Percentiles rank a stretch among this genome's conserved stretches.
These are phyloP conservation scores for Dinoponera quadriceps DNA, from an alignment of 1,140 invertebrate genomes.

Conservation along the genomic window DNA sequence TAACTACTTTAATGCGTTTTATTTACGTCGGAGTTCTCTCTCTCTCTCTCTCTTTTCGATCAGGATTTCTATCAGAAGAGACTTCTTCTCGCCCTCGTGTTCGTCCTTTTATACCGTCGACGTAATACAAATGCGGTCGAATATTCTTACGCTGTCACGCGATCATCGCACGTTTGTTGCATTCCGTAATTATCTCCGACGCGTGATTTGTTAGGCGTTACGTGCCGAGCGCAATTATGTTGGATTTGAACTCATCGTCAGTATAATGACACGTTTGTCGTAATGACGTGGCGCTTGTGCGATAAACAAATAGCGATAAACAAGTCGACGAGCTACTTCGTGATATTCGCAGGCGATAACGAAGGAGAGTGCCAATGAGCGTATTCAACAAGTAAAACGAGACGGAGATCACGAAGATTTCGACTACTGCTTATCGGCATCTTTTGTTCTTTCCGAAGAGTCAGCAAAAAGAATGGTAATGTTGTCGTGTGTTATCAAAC, in stretches of 20 bases:
- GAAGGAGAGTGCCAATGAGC: neutral
- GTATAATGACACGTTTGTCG: neutral
- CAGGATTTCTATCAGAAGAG: conserved; percentile 25
- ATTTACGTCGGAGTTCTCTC: conserved; percentile 1
- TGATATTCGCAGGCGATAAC: neutral
- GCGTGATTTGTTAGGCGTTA: conserved; percentile 43
- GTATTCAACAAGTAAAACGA: neutral
- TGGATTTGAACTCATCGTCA: conserved; percentile 11
- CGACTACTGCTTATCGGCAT: neutral
- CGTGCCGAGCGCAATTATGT: neutral
- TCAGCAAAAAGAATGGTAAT: conserved; percentile 8
- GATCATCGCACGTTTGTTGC: neutral
- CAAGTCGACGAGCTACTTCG: neutral
- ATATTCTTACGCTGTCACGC: conserved; percentile 16
- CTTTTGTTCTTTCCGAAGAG: neutral
- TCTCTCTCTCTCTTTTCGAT: conserved; percentile 2
- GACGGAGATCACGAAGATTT: neutral
- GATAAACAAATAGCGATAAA: conserved; percentile 24
- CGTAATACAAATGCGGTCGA: conserved; percentile 5
- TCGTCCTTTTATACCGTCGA: conserved; percentile 5
- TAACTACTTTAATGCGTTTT: conserved; percentile 37
- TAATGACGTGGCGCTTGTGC: neutral
- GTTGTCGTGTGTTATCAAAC: neutral
- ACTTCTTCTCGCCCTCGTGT: neutral
- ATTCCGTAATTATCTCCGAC: conserved; percentile 28